Evolutionary conservation across 2,113 vertebrate species (phyloP), one percentile per base, ranked within the genome.

Genomic region (Anseranas semipalmata): DNA sequence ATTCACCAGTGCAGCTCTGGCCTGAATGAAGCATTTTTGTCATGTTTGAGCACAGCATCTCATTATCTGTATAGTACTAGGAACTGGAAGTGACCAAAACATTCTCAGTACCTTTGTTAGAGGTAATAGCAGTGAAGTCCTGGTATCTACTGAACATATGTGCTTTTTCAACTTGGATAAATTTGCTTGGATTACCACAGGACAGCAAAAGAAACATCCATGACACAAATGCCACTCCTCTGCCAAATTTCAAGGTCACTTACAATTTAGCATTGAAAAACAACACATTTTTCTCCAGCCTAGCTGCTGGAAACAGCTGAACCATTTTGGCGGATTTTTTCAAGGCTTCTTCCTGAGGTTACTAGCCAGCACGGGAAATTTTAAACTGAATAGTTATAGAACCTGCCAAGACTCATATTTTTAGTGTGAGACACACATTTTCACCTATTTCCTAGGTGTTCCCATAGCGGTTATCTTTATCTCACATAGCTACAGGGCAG

Each of bases 221-320:
- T 92, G 91, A 95, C 94, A 96, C 46, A 91, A 92, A 94, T 48
- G 37, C 32, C 37, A 78, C 39, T 77, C 12, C n/a, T 88, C 65
- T 95, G 96, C 89, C 95, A 96, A 96, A 82, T 95, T 97, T 95
- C 94, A 95, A 96, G 95, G 87, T 96, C 93, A 94, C 65, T 94
- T 63, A 68, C 48, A 93, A 89, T 86, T 70, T 46, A 84, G 52
- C 52, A 95, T 88, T 89, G 52, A 89, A 95, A 95, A 89, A 58
- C 50, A 95, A 70, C 59, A 83, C 50, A 66, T 79, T 92, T 90
- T 90, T 83, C 59, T 90, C 63, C 79, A 96, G 55, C 45, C 72
- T 88, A 50, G 85, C 59, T 93, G 41, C 86, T 90, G 85, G 81
- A 90, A 97, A 88, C 68, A 84, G 50, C 75, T 93, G 92, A 97